These are phyloP conservation scores for Tachysurus fulvidraco DNA, from an alignment of 2,113 vertebrate genomes.

Conservation along the genomic window DNA sequence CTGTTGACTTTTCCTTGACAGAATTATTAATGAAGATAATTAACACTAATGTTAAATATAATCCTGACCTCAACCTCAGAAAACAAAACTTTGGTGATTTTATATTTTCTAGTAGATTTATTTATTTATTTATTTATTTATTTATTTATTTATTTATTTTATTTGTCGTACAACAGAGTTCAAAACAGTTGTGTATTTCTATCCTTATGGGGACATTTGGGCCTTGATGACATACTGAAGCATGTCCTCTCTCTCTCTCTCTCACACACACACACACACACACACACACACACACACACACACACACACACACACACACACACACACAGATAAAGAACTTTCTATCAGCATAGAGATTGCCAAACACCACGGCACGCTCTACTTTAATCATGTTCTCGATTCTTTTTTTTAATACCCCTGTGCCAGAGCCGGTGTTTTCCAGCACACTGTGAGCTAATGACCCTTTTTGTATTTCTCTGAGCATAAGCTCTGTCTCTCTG, in stretches of 20 bases:
- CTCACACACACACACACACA: conserved; percentile 24
- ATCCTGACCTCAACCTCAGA: neutral
- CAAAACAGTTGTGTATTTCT: neutral
- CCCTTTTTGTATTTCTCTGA: conserved; percentile 34
- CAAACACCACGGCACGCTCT: neutral
- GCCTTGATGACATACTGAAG: neutral
- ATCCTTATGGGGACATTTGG: neutral
- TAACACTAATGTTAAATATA: neutral
- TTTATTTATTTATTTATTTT: too few relatives aligned
- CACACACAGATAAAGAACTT: neutral
- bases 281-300: neutral
- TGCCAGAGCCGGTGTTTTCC: conserved; percentile 39
- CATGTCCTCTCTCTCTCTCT: neutral
- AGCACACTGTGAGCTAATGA: conserved; percentile 48
- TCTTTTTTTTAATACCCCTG: conserved; percentile 15
- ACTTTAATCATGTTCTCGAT: conserved; percentile 17
- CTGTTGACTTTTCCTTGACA: neutral
- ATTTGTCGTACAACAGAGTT: neutral
- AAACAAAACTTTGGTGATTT: neutral
- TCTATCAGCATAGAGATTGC: conserved; percentile 47
- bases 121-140: too few relatives aligned
- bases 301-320: conserved; percentile 3
- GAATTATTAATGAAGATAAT: neutral
- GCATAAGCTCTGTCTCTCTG: conserved; percentile 36
- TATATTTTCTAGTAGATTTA: too few relatives aligned